Evolutionary conservation across 1,140 invertebrate genomes (phyloP), one percentile per base, ranked within the genome.

Genomic region (Hycleus phaleratus): DNA sequence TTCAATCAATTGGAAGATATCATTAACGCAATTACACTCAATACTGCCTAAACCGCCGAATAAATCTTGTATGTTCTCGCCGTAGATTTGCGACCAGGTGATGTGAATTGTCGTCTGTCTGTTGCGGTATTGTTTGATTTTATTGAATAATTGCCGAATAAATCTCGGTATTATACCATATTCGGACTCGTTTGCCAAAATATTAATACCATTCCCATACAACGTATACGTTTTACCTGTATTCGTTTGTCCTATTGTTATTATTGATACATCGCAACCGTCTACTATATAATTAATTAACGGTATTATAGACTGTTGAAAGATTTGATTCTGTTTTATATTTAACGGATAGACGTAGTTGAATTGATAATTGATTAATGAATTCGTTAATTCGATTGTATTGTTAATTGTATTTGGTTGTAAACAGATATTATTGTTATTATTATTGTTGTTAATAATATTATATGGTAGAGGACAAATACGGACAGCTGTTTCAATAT

Each of bases 211-310:
- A 68, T 85, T 84, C 7, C 89, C 89, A 68, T 88, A 84, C 53
- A 91, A 77, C 1, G 87, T 86, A 65, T 85, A 89, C 2, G 85
- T 88, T 74, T 91, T 91, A 3, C 88, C 88, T 62, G 84, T 85
- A 10, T 82, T 83, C 12, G 81, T 79, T 71, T 91, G 89, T 0
- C 89, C 89, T 71, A 90, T 87, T 9, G 87, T 84, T 26, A 90
- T 80, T 43, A 90, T 79, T 12, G 90, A 85, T 25, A 84, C 82
- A 73, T 86, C 84, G 65, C 84, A 86, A 3, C 85, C 84, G 70
- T 85, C 83, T 38, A 85, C 68, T 56, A 85, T 82, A 60, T 80
- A 79, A 59, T 80, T 80, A 10, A 85, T 77, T 64, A 85, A 73
- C 1, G 78, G 78, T 32, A 72, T 72, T 2, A 79, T 70, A 2